phyloP scores from a whole-genome alignment of 2,797 vertebrate species.

The Tympanoctomys barrerae region DNA sequence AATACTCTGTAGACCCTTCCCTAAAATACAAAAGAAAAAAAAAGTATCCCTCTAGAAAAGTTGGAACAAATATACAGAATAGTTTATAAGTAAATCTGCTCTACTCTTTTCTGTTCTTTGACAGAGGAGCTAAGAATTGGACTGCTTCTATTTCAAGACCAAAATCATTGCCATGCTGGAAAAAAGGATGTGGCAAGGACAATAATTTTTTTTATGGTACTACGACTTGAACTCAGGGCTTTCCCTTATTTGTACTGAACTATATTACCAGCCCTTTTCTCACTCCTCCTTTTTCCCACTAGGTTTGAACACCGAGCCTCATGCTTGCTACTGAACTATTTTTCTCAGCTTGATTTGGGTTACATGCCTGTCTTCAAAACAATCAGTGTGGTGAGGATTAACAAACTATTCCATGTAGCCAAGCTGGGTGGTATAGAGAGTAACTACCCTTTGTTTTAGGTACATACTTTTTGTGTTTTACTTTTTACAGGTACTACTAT shows the following conservation, averaged over 20 bases:
- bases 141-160: not conserved
- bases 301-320: not conserved
- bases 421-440: not conserved
- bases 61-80: not conserved
- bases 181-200: too few relatives aligned
- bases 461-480: slow-evolving; percentile 63
- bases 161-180: not conserved
- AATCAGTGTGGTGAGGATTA: not conserved
- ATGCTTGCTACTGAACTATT: not conserved
- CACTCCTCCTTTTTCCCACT: not conserved
- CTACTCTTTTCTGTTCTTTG: not conserved
- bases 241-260: not conserved
- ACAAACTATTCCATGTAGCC: not conserved
- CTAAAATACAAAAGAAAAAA: too few relatives aligned
- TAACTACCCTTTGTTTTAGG: not conserved
- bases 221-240: not conserved
- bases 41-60: not conserved
- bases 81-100: not conserved
- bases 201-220: not conserved
- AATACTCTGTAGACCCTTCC: too few relatives aligned
- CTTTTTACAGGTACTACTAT: slow-evolving; percentile 81
- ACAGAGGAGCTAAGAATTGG: not conserved
- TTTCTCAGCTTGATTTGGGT: slow-evolving; percentile 34
- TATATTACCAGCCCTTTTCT: not conserved
- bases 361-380: not conserved